These are phyloP conservation scores for Eira barbara DNA, from an alignment of 2,113 vertebrate species.

Conservation along the genomic window DNA sequence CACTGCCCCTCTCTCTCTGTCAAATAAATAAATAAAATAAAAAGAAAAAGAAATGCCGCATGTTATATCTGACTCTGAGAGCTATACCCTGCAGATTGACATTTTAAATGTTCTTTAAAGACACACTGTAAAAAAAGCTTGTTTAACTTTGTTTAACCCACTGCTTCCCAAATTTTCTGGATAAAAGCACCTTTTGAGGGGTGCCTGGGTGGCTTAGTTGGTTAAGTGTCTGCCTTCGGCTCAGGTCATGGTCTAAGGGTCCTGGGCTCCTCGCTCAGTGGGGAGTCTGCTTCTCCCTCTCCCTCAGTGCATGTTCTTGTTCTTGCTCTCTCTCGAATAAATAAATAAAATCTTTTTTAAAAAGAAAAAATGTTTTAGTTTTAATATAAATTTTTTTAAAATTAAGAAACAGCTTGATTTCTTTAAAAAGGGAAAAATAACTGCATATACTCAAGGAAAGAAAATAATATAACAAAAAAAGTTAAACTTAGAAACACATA, in stretches of 20 bases:
- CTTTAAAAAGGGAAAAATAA: slow-evolving; percentile 9
- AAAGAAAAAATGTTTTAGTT: background rate
- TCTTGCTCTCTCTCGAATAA: background rate
- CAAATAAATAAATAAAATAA: no score
- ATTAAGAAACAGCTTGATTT: background rate
- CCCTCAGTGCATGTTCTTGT: background rate
- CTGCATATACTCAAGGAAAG: background rate
- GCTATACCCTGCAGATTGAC: background rate
- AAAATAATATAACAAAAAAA: background rate
- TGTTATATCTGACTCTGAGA: background rate
- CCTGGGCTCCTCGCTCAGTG: no score
- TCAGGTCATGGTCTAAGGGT: background rate
- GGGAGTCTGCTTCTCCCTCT: background rate
- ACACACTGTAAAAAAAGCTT: background rate
- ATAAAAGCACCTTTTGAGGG: background rate
- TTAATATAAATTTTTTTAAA: background rate
- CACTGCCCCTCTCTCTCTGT: no score
- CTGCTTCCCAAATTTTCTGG: background rate
- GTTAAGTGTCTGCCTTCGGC: background rate
- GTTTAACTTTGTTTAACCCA: slow-evolving; percentile 21
- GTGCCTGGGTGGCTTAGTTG: background rate
- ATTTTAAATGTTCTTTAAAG: background rate
- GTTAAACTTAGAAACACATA: background rate
- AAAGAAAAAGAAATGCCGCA: no score
- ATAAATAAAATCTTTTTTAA: background rate